Base-by-base conservation (phyloP, 23 tunicate species). In the Halocynthia aurantium region DNA sequence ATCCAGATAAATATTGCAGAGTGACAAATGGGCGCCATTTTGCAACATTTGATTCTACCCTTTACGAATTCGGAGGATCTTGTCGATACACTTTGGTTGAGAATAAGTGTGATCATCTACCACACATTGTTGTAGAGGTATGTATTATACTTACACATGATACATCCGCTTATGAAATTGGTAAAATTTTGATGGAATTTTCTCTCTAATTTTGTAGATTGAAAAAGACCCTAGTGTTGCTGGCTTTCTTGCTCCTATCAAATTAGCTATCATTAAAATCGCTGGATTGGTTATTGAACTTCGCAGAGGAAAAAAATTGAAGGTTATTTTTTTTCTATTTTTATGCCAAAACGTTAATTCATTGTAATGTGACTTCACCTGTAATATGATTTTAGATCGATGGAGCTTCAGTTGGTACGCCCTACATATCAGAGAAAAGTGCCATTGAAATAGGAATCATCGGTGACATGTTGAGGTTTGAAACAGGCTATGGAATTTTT, bases 1-100 rank as follows among this genome's bases (percentile, higher is more conserved):
- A 5, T 12, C 71, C 86, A 18, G 22, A 40, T 17, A 50, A 55
- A 7, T 75, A 22, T 52, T 83, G 86, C 52, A 54, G 65, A 7
- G 71, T 83, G n/a, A 63, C 51, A 50, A 83, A 76, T 74, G 71
- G 86, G 8, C 55, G 61, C 5, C 86, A 83, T 74, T 75, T 83
- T 52, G 70, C 65, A 22, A 83, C 81, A 7, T 74, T 83, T 21
- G 86, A 83, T 69, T 50, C 22, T 9, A 63, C 52, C 20, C 10
- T 51, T 6, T 83, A 63, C 81, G 71, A 76, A 58, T 83, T 75
- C 52, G 67, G 55, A 19, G 86, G 80, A 65, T n/a, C 81, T 2
- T 83, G 86, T 64, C 52, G 81, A 40, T 83, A 83, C 70, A 11
- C 56, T 56, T 53, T 83, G 58, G 75, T 66, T 19, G 54, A 83